Conservation (phyloP, 2,888 invertebrate genomes). For the Altica lythri region DNA sequence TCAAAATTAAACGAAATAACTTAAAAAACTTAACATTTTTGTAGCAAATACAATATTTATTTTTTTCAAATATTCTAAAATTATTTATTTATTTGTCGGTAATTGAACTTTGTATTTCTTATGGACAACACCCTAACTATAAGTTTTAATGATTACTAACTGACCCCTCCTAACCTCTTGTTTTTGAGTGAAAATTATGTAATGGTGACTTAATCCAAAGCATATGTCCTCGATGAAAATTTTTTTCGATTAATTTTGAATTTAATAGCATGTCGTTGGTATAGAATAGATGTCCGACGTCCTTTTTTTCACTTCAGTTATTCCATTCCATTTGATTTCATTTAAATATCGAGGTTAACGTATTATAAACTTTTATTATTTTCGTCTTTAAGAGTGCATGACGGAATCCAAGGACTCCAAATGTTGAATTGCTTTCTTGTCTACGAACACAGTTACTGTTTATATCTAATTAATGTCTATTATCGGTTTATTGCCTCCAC, state of each 20-base stretch:
- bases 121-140: too few relatives aligned
- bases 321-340: constrained; percentile 27
- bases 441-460: constrained; percentile 21
- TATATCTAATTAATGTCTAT: constrained; percentile 30
- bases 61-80: too few relatives aligned
- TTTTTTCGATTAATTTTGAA: constrained; percentile 8
- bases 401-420: constrained; percentile 33
- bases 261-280: too few relatives aligned
- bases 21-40: too few relatives aligned
- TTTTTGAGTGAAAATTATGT: too few relatives aligned
- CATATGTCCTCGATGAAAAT: neutral
- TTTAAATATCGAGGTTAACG: constrained; percentile 31
- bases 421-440: constrained; percentile 20
- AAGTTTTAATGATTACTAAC: too few relatives aligned
- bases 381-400: constrained; percentile 36
- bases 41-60: too few relatives aligned
- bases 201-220: too few relatives aligned
- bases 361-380: constrained; percentile 33
- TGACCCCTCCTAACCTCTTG: too few relatives aligned
- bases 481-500: constrained; percentile 26
- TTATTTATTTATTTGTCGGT: too few relatives aligned
- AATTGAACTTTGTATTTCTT: too few relatives aligned
- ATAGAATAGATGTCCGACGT: constrained; percentile 7
- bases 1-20: too few relatives aligned
- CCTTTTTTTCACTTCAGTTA: constrained; percentile 10